These are phyloP conservation scores for Tragelaphus strepsiceros DNA, from an alignment of 2,113 vertebrate species.

Conservation along the genomic window DNA sequence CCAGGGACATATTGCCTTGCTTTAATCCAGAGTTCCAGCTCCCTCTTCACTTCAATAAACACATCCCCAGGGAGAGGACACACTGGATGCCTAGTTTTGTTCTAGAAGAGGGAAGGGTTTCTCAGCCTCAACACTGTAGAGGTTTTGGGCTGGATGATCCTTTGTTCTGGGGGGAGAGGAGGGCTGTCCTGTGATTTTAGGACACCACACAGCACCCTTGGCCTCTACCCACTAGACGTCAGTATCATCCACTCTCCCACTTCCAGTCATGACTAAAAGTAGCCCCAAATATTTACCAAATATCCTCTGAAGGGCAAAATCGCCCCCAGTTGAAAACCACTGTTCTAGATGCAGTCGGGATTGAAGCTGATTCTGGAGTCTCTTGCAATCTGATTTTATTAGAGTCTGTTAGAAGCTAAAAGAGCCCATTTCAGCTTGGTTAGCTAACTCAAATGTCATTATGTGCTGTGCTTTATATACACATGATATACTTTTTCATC, in stretches of 20 bases:
- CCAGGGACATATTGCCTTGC: neutral
- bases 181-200: neutral
- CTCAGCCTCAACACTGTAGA: neutral
- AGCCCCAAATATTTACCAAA: neutral
- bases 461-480: neutral
- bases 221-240: neutral
- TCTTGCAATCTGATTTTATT: neutral
- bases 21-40: neutral
- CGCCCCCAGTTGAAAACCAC: accelerated
- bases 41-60: neutral
- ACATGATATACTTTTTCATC: neutral
- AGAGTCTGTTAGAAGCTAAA: neutral
- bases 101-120: neutral
- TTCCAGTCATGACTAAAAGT: neutral
- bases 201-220: neutral
- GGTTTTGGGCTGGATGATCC: accelerated
- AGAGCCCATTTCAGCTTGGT: neutral
- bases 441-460: neutral
- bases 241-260: neutral
- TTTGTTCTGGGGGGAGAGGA: accelerated
- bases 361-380: neutral
- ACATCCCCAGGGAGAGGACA: accelerated
- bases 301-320: neutral
- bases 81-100: neutral
- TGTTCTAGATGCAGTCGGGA: too few species aligned